Evolutionary conservation across 2,113 vertebrate species (phyloP).

Genomic region (Myxocyprinus asiaticus): DNA sequence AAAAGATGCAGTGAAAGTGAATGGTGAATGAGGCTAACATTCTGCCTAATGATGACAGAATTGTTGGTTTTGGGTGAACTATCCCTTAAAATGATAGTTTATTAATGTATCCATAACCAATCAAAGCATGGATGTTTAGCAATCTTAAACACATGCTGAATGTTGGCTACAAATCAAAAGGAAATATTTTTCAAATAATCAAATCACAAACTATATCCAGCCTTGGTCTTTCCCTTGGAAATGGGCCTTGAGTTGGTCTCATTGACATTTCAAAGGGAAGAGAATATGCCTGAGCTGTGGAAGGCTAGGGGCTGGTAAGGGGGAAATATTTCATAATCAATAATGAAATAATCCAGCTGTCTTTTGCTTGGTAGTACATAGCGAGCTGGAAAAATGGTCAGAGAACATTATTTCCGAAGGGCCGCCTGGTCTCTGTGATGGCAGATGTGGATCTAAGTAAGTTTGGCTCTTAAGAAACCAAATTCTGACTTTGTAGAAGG

Average conservation of each 20-base stretch:
- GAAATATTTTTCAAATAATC: background rate
- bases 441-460: background rate
- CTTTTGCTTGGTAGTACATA: background rate
- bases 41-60: too few relatives aligned
- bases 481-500: background rate
- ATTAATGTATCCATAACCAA: slow-evolving; percentile 3
- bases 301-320: background rate
- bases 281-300: background rate
- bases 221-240: slow-evolving; percentile 65
- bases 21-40: too few relatives aligned
- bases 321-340: slow-evolving; percentile 39
- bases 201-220: background rate
- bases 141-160: slow-evolving; percentile 10
- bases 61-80: too few relatives aligned
- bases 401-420: too few relatives aligned
- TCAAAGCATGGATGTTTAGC: slow-evolving; percentile 3
- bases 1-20: too few relatives aligned
- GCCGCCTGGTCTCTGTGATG: too few relatives aligned
- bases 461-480: background rate
- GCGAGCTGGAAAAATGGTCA: background rate
- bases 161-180: background rate
- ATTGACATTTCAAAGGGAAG: slow-evolving; percentile 23
- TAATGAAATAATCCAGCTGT: slow-evolving; percentile 40
- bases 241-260: slow-evolving; percentile 43
- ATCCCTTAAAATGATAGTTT: background rate